Evolutionary conservation across 2,113 vertebrate genomes (phyloP).

Genomic region (Xiphorhynchus elegans): DNA sequence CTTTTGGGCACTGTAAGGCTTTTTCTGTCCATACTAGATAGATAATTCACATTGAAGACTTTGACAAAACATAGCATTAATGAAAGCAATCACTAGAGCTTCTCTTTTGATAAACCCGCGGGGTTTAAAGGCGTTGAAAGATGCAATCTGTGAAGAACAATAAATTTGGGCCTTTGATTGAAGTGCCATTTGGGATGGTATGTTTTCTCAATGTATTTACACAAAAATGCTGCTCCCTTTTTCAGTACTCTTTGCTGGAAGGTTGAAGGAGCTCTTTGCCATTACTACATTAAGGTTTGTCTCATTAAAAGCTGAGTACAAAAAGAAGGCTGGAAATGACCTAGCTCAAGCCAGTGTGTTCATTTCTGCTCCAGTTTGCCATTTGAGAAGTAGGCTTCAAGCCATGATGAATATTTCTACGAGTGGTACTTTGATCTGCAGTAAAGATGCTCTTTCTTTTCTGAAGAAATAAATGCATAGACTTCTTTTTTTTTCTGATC

Average conservation of each 20-base stretch:
- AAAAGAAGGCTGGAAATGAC: slow-evolving; percentile 93
- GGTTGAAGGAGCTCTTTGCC: slow-evolving; percentile 77
- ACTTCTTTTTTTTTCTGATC: neutral
- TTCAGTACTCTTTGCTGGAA: slow-evolving; percentile 80
- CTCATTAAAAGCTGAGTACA: slow-evolving; percentile 81
- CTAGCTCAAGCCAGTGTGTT: slow-evolving; percentile 78
- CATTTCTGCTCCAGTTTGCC: slow-evolving; percentile 84
- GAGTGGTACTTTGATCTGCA: slow-evolving; percentile 50
- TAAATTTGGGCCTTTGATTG: slow-evolving; percentile 86
- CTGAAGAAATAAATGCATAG: slow-evolving; percentile 24
- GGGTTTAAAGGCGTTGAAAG: slow-evolving; percentile 86
- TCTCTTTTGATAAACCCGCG: slow-evolving; percentile 87
- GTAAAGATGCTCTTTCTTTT: slow-evolving; percentile 54
- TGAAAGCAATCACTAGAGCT: slow-evolving; percentile 90
- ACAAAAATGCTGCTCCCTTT: slow-evolving; percentile 88
- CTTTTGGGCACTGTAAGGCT: slow-evolving; percentile 81
- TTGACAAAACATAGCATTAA: slow-evolving; percentile 91
- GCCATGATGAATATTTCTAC: slow-evolving; percentile 53
- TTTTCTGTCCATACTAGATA: slow-evolving; percentile 82
- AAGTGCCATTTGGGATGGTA: slow-evolving; percentile 84
- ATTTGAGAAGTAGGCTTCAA: slow-evolving; percentile 78
- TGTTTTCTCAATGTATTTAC: slow-evolving; percentile 82
- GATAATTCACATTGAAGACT: slow-evolving; percentile 82
- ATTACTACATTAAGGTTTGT: slow-evolving; percentile 80
- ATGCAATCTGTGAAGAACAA: slow-evolving; percentile 82